Base-by-base conservation (phyloP, 2,888 invertebrate genomes). In the Orthosia gracilis region DNA sequence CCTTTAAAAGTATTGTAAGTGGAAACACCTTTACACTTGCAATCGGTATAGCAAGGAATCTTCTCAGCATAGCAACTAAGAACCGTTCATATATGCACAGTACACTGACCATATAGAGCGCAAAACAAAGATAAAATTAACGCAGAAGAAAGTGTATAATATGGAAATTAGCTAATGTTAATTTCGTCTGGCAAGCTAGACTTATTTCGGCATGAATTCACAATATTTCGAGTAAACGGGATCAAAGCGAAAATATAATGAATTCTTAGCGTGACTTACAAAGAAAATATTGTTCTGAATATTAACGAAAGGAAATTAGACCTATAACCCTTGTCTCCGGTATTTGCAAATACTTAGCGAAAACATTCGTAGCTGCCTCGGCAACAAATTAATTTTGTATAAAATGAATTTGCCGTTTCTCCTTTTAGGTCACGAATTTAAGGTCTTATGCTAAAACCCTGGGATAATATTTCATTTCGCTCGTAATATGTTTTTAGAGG, bases 21-120 rank as follows among this genome's bases (percentile, higher is more conserved):
- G 21, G 21, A 15, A 17, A 18, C 13, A 52, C 12, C 26, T 45
- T 31, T 17, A 63, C 18, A 17, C 58, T 50, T n/a, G 17, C 47
- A 73, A 54, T 3, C 31, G 15, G 54, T 40, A 49, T 40, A 49
- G 45, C 18, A 47, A 55, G 50, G 12, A 61, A 55, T 52, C 21
- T 45, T 74, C 61, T 74, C 26, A 59, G 17, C 58, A 57, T 49
- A 52, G 45, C 64, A 57, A 62, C 49, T 50, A 72, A 69, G 26
- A 69, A 70, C 69, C 70, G 73, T 71, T 71, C 66, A 66, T 80
- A 64, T 54, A 58, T 11, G 7, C 57, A 84, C 82, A 84, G 70
- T 67, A 78, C 82, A 70, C 31, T 84, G 59, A 49, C 21, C 65
- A 84, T 71, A 61, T 84, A 72, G 85, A 77, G 52, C 84, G 50